Base-by-base conservation (phyloP, 2,888 invertebrate species). In the Dasysyrphus albostriatus region DNA sequence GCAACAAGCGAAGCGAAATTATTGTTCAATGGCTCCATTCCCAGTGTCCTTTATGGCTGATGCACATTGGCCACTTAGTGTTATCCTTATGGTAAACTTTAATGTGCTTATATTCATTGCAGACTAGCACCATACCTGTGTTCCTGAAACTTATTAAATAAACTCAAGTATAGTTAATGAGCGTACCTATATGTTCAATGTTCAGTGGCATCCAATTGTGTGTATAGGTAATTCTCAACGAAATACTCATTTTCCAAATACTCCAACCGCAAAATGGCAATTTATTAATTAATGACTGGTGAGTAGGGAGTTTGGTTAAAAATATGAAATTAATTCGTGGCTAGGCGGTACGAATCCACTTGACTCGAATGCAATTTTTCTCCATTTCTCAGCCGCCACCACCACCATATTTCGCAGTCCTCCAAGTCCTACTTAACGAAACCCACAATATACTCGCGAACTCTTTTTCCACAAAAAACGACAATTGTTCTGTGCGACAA, bases 91-190 rank as follows among this genome's bases (percentile, higher is more conserved):
- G 54, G 54, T 76, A 42, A 72, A 72, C 80, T 72, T 72, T 59
- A 59, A 61, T 42, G 34, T 34, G 54, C 16, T 24, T 70, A 19
- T 34, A 19, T 34, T 5, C 39, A 29, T 14, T 54, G 29, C 54
- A 54, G 14, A 8, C 54, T 54, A 54, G 24, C 24, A 29, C 49
- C 34, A 12, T 34, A 59, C 39, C 39, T 29, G 7, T 24, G 32
- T 14, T 61, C 14, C 61, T 67, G 67, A 80, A 59, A 73, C 69
- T 77, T 78, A 75, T 87, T 87, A 78, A 82, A 85, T 82, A 75
- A 72, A 78, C 82, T 82, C 82, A 83, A 87, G 87, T 74, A 54
- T 47, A 34, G 59, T 61, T 87, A 83, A 87, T 87, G 83, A 83
- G 87, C 74, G 10, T 12, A 14, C n/a, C n/a, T n/a, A n/a, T n/a